phyloP scores from a whole-genome alignment of 2,888 invertebrate species.

The Merodon equestris region DNA sequence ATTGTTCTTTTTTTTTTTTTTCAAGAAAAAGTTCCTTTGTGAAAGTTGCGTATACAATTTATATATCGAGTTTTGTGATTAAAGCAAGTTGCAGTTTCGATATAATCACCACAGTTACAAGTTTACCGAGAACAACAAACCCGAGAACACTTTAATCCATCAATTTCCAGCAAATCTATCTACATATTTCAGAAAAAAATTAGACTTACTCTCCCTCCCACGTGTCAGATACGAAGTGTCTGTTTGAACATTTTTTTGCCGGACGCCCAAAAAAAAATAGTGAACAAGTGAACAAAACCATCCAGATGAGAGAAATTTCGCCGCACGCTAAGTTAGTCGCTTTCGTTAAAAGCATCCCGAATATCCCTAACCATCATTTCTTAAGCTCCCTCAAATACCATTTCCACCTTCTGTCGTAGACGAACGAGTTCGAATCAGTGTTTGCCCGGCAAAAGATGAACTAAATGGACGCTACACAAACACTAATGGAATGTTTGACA shows the following conservation, averaged over 20 bases:
- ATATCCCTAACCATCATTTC: background rate
- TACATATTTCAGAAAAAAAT: no score
- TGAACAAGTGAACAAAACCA: no score
- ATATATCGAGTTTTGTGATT: background rate
- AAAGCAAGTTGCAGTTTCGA: background rate
- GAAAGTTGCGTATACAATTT: conserved; percentile 49
- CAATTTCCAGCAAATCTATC: background rate
- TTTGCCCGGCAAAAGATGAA: conserved; percentile 31
- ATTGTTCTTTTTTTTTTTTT: conserved; percentile 48
- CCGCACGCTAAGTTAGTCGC: background rate
- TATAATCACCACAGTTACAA: background rate
- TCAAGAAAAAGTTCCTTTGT: conserved; percentile 38
- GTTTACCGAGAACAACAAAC: background rate
- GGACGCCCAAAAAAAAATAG: no score
- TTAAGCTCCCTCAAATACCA: conserved; percentile 19
- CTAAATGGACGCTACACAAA: conserved; percentile 57
- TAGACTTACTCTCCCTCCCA: no score
- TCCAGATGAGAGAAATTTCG: conserved; percentile 1
- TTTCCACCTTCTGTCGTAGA: conserved; percentile 9
- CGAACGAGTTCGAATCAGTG: background rate
- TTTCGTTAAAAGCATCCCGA: conserved; percentile 24
- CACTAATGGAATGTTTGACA: conserved; percentile 65
- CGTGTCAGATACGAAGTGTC: no score
- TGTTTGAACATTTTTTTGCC: no score
- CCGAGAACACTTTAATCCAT: background rate